Evolutionary conservation across 2,888 invertebrate species (phyloP).

Genomic region (Polietes domitor): DNA sequence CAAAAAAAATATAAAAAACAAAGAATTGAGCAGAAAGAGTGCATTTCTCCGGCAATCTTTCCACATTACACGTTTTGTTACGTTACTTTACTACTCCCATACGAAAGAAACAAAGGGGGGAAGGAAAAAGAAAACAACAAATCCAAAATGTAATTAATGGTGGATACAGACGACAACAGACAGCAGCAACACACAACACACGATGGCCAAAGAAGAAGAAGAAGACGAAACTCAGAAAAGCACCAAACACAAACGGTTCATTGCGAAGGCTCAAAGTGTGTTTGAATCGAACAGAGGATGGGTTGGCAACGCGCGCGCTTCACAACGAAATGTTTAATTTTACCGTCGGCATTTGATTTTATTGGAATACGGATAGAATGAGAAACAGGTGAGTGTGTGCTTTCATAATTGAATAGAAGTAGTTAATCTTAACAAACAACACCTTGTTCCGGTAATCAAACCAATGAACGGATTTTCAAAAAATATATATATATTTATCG

Average conservation of each 20-base stretch:
- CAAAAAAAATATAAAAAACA: neutral
- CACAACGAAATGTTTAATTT: neutral
- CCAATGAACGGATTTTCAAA: neutral
- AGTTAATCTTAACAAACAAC: neutral
- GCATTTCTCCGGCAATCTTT: neutral
- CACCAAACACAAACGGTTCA: neutral
- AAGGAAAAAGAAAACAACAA: slow-evolving; percentile 3
- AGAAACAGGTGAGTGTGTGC: neutral
- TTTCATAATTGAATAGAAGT: neutral
- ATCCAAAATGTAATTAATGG: slow-evolving; percentile 29
- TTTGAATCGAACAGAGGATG: neutral
- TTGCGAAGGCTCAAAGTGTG: neutral
- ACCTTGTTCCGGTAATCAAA: neutral
- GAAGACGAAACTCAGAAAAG: neutral
- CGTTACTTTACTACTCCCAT: neutral
- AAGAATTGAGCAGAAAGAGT: too few species aligned
- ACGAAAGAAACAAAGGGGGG: slow-evolving; percentile 9
- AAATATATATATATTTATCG: neutral
- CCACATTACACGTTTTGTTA: neutral
- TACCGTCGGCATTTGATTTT: slow-evolving; percentile 19
- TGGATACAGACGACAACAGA: slow-evolving; percentile 29
- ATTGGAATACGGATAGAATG: neutral
- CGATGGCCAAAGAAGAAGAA: neutral
- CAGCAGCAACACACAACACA: neutral
- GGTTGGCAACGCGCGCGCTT: neutral